phyloP scores from a whole-genome alignment of 2,113 vertebrate species.

The Chloropsis cyanopogon region DNA sequence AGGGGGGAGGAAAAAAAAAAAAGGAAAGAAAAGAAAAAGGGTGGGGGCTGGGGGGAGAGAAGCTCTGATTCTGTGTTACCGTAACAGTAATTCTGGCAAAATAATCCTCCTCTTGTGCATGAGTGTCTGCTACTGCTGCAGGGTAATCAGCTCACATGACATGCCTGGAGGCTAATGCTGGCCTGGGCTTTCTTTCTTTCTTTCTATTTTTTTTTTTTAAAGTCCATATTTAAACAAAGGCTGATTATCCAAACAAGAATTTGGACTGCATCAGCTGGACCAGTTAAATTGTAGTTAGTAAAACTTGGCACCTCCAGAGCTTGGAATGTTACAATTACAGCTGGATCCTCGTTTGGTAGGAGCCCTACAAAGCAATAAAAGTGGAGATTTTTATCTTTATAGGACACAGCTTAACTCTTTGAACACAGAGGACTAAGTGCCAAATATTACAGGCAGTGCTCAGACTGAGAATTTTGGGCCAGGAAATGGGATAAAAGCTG shows the following conservation, averaged over 20 bases:
- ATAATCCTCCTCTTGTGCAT: constrained; percentile 81
- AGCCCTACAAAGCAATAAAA: constrained; percentile 70
- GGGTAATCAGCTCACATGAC: constrained; percentile 88
- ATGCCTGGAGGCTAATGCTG: constrained; percentile 78
- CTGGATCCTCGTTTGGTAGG: constrained; percentile 72
- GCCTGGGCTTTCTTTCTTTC: constrained; percentile 54
- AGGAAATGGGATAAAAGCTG: neutral
- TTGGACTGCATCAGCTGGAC: constrained; percentile 73
- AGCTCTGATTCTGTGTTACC: constrained; percentile 81
- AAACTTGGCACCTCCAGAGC: constrained; percentile 79
- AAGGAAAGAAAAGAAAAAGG: neutral
- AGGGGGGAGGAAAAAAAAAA: neutral
- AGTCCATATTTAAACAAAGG: constrained; percentile 83
- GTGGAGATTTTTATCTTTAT: constrained; percentile 76
- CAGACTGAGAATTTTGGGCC: neutral
- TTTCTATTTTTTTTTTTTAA: neutral
- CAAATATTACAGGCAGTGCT: neutral
- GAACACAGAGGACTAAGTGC: constrained; percentile 34
- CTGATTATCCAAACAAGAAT: constrained; percentile 87
- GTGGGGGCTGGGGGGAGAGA: constrained; percentile 40
- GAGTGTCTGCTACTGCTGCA: constrained; percentile 76
- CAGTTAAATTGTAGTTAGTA: constrained; percentile 80
- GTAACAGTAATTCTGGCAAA: constrained; percentile 77
- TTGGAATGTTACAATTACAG: constrained; percentile 78
- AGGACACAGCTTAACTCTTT: constrained; percentile 74